These are phyloP conservation scores for Poeciliopsis turneri DNA, from an alignment of 2,797 vertebrate species.

Conservation along the genomic window DNA sequence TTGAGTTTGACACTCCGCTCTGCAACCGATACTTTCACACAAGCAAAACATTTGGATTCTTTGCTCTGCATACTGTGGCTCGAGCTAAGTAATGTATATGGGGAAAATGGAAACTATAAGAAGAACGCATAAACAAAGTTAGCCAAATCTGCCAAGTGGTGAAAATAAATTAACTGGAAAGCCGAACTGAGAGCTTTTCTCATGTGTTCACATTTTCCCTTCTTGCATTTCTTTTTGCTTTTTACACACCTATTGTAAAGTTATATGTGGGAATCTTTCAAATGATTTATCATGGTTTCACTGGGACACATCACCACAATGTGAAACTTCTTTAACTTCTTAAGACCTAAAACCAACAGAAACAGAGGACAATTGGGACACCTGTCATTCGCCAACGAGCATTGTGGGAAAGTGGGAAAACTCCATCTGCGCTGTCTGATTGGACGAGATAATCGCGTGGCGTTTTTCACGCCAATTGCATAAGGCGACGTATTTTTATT, in stretches of 20 bases:
- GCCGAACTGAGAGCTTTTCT: not conserved
- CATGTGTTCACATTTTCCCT: not conserved
- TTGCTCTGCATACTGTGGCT: not conserved
- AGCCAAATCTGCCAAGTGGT: too few relatives aligned
- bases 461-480: not conserved
- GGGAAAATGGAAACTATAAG: not conserved
- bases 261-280: not conserved
- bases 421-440: not conserved
- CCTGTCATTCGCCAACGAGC: not conserved
- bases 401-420: too few relatives aligned
- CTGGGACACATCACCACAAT: not conserved
- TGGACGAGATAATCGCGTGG: not conserved
- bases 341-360: not conserved
- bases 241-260: not conserved
- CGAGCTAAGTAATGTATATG: not conserved
- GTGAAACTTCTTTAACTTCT: not conserved
- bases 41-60: not conserved
- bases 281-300: not conserved
- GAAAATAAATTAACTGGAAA: not conserved
- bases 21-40: not conserved
- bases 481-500: not conserved
- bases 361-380: not conserved
- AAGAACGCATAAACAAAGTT: too few relatives aligned
- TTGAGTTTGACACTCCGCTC: too few relatives aligned
- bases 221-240: not conserved